Conservation (phyloP, 2,113 vertebrate genomes). For the Passer domesticus region DNA sequence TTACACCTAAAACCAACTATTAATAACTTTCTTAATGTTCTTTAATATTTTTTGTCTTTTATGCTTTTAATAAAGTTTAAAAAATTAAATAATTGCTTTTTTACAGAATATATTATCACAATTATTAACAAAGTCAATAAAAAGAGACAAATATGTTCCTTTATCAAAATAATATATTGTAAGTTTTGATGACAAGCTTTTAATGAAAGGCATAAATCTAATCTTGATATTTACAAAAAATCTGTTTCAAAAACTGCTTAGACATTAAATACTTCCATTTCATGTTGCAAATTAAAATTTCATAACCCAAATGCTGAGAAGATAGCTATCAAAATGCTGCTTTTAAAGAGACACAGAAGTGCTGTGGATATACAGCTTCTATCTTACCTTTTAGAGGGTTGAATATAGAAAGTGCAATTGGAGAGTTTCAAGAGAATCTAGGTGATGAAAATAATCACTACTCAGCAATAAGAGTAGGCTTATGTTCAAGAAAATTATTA, state of each 20-base stretch:
- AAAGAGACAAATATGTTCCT: neutral
- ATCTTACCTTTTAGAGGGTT: neutral
- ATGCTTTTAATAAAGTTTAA: neutral
- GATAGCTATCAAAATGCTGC: neutral
- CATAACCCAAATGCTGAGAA: neutral
- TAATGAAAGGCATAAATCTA: neutral
- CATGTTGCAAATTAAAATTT: neutral
- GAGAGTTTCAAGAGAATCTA: neutral
- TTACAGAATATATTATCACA: neutral
- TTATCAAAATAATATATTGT: neutral
- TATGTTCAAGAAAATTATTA: neutral
- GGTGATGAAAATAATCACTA: neutral
- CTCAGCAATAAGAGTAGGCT: neutral
- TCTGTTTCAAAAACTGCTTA: neutral
- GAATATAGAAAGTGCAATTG: neutral
- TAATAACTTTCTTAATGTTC: neutral
- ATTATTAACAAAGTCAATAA: neutral
- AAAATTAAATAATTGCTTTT: neutral
- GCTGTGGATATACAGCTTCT: neutral
- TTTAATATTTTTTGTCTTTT: neutral
- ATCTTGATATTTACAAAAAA: neutral
- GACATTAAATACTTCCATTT: neutral
- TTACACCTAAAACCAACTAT: neutral
- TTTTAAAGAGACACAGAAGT: neutral
- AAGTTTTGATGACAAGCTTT: neutral